Conservation (phyloP, 2,797 vertebrate species). For the Oreochromis mossambicus region DNA sequence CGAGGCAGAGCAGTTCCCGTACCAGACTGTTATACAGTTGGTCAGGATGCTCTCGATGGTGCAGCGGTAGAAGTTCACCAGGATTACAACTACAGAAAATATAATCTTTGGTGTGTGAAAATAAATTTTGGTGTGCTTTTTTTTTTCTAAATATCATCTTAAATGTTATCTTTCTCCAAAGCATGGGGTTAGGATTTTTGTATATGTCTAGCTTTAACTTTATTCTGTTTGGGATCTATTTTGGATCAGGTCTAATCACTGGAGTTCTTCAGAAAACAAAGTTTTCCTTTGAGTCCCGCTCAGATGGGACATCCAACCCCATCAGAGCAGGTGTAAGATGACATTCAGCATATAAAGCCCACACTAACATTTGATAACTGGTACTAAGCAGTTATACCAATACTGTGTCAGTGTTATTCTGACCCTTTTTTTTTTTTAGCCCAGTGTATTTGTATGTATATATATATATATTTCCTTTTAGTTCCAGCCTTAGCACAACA, state of each 20-base stretch:
- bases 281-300: neutral
- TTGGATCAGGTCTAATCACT: neutral
- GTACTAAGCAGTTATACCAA: neutral
- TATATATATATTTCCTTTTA: neutral
- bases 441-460: neutral
- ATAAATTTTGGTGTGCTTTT: accelerated
- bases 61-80: too few species aligned
- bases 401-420: neutral
- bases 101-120: neutral
- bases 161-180: neutral
- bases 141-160: neutral
- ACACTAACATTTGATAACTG: neutral
- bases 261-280: neutral
- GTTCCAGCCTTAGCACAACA: neutral
- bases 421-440: neutral
- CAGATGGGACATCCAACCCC: neutral
- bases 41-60: too few species aligned
- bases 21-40: too few species aligned
- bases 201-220: neutral
- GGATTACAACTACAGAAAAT: neutral
- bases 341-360: neutral
- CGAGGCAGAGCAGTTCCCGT: too few species aligned
- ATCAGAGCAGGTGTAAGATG: neutral
- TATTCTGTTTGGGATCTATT: neutral
- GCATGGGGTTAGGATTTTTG: neutral